Evolutionary conservation across 2,113 vertebrate species (phyloP).

Genomic region (Sinocyclocheilus rhinocerous): DNA sequence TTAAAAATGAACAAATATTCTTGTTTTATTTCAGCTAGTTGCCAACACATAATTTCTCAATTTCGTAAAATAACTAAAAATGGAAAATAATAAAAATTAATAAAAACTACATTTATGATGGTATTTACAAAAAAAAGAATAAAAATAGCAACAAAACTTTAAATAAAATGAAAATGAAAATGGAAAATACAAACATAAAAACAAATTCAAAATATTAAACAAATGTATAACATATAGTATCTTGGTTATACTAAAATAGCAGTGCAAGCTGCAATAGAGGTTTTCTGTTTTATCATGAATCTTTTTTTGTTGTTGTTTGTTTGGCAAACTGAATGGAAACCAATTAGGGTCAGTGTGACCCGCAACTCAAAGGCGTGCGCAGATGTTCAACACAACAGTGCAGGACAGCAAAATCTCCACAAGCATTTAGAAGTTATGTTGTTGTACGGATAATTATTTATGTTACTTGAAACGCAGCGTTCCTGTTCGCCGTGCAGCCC

Average conservation of each 20-base stretch:
- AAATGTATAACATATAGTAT: no score
- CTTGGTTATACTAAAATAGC: no score
- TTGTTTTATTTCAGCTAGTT: no score
- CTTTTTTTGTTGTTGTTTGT: no score
- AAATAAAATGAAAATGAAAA: not conserved
- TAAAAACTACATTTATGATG: no score
- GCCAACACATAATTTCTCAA: no score
- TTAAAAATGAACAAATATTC: no score
- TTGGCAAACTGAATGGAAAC: not conserved
- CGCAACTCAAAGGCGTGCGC: not conserved
- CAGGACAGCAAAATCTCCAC: not conserved
- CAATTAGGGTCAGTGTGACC: not conserved
- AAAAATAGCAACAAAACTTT: no score
- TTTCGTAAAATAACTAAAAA: no score
- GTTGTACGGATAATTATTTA: constrained; percentile 17
- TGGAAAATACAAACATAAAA: not conserved
- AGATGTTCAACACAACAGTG: not conserved
- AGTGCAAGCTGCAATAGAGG: no score
- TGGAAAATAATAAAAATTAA: no score
- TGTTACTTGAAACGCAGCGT: not conserved
- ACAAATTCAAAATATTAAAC: not conserved
- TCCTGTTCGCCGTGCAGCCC: not conserved
- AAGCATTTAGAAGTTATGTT: not conserved
- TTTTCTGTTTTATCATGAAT: not conserved
- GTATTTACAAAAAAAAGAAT: no score